Percentiles rank a stretch among this genome's conserved stretches.
phyloP scores from a whole-genome alignment of 2,888 invertebrate species.

The Dasypolia templi region DNA sequence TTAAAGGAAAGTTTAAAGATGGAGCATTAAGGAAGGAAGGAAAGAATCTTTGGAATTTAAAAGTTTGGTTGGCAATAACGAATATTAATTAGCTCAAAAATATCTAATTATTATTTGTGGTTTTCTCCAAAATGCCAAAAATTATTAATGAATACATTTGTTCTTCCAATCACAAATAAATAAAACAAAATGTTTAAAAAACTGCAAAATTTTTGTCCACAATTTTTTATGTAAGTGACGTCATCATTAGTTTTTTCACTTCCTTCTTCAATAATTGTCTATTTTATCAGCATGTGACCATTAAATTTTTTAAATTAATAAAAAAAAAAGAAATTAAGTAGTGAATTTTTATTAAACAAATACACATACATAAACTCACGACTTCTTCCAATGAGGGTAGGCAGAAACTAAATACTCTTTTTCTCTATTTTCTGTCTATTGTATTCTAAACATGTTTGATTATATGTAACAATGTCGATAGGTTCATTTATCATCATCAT shows the following conservation, averaged over 20 bases:
- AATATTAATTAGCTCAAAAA: constrained; percentile 19
- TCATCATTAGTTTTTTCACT: background rate
- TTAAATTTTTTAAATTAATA: too few relatives aligned
- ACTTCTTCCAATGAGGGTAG: too few relatives aligned
- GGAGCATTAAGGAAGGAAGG: constrained; percentile 24
- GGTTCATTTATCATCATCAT: constrained; percentile 7
- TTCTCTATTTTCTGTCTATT: background rate
- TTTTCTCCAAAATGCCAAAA: too few relatives aligned
- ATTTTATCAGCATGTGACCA: too few relatives aligned
- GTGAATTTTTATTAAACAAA: too few relatives aligned
- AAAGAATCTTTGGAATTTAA: constrained; percentile 13
- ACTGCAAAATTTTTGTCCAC: too few relatives aligned
- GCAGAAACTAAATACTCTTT: too few relatives aligned
- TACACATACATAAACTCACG: too few relatives aligned
- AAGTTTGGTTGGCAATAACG: constrained; percentile 14
- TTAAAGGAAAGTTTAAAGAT: constrained; percentile 27
- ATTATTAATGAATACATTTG: too few relatives aligned
- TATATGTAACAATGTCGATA: background rate
- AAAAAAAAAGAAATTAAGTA: too few relatives aligned
- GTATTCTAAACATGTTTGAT: too few relatives aligned
- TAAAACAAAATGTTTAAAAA: background rate
- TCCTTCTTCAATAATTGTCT: background rate
- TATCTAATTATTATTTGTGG: too few relatives aligned
- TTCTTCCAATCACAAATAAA: background rate
- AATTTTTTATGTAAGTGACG: background rate